phyloP scores from a whole-genome alignment of 2,797 vertebrate genomes.

The Rhynchonycteris naso region DNA sequence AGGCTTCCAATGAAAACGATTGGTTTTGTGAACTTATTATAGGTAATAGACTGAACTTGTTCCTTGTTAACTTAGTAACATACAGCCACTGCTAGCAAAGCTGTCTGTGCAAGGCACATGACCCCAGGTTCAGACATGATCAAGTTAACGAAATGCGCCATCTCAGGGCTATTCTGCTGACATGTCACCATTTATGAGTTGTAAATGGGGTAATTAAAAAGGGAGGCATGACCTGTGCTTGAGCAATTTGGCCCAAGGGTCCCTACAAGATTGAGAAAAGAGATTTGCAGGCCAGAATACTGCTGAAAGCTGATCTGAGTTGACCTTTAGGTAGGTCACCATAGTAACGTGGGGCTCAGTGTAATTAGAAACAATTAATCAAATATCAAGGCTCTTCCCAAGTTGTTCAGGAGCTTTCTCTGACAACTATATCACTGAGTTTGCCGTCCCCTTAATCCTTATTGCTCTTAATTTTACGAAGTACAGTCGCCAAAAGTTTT shows the following conservation, averaged over 20 bases:
- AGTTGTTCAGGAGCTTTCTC: background rate
- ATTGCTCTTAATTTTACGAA: background rate
- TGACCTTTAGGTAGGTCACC: constrained; percentile 52
- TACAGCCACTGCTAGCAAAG: background rate
- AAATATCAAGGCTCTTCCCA: background rate
- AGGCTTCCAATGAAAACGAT: background rate
- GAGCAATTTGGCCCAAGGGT: constrained; percentile 32
- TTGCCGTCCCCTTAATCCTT: background rate
- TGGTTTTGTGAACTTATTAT: background rate
- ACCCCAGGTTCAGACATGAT: constrained; percentile 1
- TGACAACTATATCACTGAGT: background rate
- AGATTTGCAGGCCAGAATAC: background rate
- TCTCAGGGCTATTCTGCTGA: constrained; percentile 42
- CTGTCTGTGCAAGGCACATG: background rate
- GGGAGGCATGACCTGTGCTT: background rate
- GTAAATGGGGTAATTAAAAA: constrained; percentile 72
- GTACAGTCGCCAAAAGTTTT: background rate
- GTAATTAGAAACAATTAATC: constrained; percentile 29
- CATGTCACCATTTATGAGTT: constrained; percentile 54
- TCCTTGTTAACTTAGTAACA: constrained; percentile 12
- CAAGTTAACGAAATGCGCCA: background rate
- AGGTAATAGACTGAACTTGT: background rate
- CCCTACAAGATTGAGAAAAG: background rate
- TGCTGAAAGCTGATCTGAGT: background rate
- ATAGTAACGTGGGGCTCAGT: background rate